Base-by-base conservation (phyloP, 2,888 invertebrate genomes). In the Auanema sp. region DNA sequence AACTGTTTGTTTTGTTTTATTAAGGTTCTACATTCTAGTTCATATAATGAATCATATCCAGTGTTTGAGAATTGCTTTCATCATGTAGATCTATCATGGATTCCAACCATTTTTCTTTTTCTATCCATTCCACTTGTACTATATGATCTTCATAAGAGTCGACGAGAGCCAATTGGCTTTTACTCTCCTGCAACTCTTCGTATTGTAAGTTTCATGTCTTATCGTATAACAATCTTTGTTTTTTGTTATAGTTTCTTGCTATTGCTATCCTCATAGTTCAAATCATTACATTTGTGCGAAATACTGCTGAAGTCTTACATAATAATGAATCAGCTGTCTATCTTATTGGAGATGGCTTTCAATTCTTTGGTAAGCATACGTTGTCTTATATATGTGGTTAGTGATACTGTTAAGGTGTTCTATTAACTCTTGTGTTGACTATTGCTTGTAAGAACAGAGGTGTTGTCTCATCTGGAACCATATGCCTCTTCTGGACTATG, bases 401-500 rank as follows among this genome's bases (percentile, higher is more conserved):
- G 21, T 40, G 1, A 16, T 23, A 2, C 10, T 14, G 41, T 16
- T 51, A 56, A 76, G 76, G 74, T 41, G 56, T 68, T 14, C 65
- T 68, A 18, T n/a, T 79, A 8, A 77, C 78, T 1, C 59, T 82
- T 12, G 67, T 75, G 1, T 54, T 81, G 6, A 71, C 73, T 24
- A 65, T 78, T n/a, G 79, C 78, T 5, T 79, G 76, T 40, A 65
- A 76, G 40, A 79, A 79, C 57, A 61, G 78, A 47, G 82, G 82
- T 24, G 58, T 82, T n/a, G 70, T 79, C 18, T 74, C 82, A 8
- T 83, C 82, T 6, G 82, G 82, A 25, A 78, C 80, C 6, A 65
- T 82, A 12, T 81, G 78, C 55, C 66, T 72, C 47, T 82, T 72
- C 60, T 83, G 79, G 79, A 44, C 76, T 10, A 58, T 81, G 54